Evolutionary conservation across 2,888 invertebrate genomes (phyloP).

Genomic region (Crossocerus cetratus): DNA sequence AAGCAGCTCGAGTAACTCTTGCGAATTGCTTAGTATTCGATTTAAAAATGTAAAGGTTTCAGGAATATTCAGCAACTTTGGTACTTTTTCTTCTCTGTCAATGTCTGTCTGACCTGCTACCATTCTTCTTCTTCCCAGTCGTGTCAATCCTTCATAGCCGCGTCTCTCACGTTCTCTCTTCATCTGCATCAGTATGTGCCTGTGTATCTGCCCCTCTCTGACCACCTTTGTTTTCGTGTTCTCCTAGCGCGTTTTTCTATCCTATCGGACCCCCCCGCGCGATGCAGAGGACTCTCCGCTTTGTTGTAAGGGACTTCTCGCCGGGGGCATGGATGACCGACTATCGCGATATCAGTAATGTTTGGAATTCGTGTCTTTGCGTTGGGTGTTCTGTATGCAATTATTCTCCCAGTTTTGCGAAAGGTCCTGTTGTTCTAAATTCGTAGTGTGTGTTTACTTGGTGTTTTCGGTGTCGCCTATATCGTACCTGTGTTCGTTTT

Average conservation of each 20-base stretch:
- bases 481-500: background rate
- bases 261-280: background rate
- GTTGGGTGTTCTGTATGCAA: background rate
- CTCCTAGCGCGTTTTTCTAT: slow-evolving; percentile 13
- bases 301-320: background rate
- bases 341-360: background rate
- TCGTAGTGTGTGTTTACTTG: background rate
- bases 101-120: slow-evolving; percentile 9
- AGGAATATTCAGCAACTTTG: background rate
- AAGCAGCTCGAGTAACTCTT: no score
- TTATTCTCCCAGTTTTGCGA: background rate
- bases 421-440: background rate
- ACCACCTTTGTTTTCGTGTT: slow-evolving; percentile 1
- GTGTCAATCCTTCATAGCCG: background rate
- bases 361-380: background rate
- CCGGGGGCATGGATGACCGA: background rate
- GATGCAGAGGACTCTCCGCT: background rate
- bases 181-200: background rate
- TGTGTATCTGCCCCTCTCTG: slow-evolving; percentile 4
- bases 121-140: no score
- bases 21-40: background rate
- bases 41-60: background rate
- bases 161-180: background rate
- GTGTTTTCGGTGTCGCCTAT: background rate
- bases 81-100: background rate